Conservation (phyloP, 1,140 invertebrate genomes). For the Physella acuta region DNA sequence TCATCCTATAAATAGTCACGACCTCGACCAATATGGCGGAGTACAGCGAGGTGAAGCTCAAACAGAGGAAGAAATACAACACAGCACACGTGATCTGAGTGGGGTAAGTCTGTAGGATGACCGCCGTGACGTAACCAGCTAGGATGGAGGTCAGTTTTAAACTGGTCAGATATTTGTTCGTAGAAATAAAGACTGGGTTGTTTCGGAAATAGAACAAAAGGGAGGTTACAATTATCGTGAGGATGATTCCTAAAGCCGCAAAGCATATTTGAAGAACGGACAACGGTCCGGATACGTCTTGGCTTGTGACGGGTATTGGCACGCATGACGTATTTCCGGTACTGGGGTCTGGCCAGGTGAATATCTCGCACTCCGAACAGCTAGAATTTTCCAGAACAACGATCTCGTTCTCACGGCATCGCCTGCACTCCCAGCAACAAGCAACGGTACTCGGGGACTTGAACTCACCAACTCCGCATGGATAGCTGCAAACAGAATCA, state of each 20-base stretch:
- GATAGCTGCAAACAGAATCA: conserved; percentile 36
- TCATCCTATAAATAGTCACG: neutral
- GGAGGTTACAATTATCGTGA: too few species aligned
- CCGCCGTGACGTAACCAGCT: conserved; percentile 67
- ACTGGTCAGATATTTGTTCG: too few species aligned
- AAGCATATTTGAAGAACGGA: too few species aligned
- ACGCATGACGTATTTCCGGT: too few species aligned
- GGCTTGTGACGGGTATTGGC: too few species aligned
- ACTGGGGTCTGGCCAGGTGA: conserved; percentile 53
- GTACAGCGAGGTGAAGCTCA: conserved; percentile 90
- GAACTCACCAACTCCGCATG: conserved; percentile 27
- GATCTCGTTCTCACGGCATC: conserved; percentile 32
- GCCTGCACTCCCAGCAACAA: conserved; percentile 33
- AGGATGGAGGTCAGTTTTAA: too few species aligned
- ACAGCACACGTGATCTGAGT: conserved; percentile 57
- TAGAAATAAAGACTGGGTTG: too few species aligned
- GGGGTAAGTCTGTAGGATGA: conserved; percentile 74
- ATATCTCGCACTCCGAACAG: conserved; percentile 29
- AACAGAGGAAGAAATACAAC: conserved; percentile 70
- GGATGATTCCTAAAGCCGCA: too few species aligned
- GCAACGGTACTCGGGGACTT: conserved; percentile 19
- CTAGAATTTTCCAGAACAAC: conserved; percentile 29
- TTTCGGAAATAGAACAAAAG: too few species aligned
- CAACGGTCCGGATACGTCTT: too few species aligned
- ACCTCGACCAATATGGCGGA: conserved; percentile 76